Percentiles rank a stretch among this genome's conserved stretches.
Conservation (phyloP, 2,113 vertebrate genomes). For the Carassius auratus region DNA sequence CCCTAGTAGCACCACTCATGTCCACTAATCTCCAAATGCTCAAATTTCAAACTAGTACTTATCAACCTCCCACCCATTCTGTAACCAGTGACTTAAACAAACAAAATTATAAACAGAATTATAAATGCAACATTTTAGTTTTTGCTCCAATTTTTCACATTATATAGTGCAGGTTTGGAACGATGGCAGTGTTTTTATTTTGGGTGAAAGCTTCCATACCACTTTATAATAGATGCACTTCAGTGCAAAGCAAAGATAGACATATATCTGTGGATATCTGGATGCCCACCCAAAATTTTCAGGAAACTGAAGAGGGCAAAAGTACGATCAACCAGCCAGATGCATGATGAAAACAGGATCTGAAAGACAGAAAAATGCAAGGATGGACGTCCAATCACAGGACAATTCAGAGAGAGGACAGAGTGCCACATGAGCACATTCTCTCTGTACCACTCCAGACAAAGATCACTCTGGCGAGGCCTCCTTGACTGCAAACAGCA, state of each 20-base stretch:
- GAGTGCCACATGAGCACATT: neutral
- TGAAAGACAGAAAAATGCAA: neutral
- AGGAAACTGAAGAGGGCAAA: slow-evolving; percentile 6
- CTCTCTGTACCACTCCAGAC: neutral
- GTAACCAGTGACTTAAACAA: too few relatives aligned
- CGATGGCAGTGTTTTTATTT: neutral
- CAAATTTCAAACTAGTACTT: too few relatives aligned
- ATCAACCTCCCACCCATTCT: too few relatives aligned
- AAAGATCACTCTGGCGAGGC: neutral
- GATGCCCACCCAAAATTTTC: slow-evolving; percentile 8
- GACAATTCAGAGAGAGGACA: neutral
- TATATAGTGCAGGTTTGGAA: neutral
- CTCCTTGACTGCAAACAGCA: neutral
- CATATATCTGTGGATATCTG: neutral
- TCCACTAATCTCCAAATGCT: too few relatives aligned
- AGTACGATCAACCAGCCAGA: neutral
- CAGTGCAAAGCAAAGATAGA: neutral
- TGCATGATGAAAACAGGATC: slow-evolving; percentile 7
- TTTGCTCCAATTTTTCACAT: too few relatives aligned
- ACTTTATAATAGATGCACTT: neutral
- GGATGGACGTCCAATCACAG: neutral
- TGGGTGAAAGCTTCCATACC: neutral
- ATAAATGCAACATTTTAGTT: too few relatives aligned
- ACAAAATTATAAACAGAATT: too few relatives aligned
- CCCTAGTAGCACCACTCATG: too few relatives aligned